These are phyloP conservation scores for Strix aluco DNA, from an alignment of 2,113 vertebrate genomes.

Conservation along the genomic window DNA sequence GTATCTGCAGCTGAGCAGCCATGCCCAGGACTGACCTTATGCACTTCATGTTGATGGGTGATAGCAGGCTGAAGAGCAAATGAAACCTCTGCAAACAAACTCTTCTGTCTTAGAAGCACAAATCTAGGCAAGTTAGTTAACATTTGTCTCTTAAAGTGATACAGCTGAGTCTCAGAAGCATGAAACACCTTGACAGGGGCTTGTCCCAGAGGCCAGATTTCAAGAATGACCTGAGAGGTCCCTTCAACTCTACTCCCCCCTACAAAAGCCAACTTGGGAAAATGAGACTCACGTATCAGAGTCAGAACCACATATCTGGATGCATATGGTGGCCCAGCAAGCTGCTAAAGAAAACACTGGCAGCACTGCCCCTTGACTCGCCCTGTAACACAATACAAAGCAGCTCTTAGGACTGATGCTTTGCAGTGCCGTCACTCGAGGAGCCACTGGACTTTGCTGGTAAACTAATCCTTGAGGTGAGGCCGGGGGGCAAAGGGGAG, in stretches of 20 bases:
- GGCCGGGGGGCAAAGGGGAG: neutral
- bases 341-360: neutral
- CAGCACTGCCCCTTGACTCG: neutral
- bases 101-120: neutral
- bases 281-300: neutral
- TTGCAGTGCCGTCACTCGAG: neutral
- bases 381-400: neutral
- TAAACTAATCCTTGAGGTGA: neutral
- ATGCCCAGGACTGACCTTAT: neutral
- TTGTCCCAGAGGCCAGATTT: neutral
- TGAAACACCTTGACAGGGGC: neutral
- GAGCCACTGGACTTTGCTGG: neutral
- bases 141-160: neutral
- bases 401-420: neutral
- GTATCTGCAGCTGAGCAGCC: neutral
- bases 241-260: neutral
- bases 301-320: neutral
- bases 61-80: neutral
- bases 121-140: neutral
- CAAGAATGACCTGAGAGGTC: neutral
- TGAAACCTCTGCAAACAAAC: neutral
- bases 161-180: neutral
- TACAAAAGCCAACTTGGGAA: neutral
- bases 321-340: neutral
- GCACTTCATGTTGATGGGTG: neutral